phyloP scores from a whole-genome alignment of 1,140 invertebrate species.

The Orius insidiosus region DNA sequence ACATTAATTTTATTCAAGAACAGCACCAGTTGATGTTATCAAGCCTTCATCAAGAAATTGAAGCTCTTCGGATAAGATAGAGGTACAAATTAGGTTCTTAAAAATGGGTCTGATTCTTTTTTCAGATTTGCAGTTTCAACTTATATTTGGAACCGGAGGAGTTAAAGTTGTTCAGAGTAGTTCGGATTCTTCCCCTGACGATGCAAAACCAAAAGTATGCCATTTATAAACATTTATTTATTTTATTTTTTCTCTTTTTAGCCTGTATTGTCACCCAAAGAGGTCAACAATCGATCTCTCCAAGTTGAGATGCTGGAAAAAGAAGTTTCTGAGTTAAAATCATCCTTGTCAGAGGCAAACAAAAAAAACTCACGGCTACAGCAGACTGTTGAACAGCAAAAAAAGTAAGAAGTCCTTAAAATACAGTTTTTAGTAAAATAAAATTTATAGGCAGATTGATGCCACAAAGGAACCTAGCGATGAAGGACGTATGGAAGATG shows the following conservation, averaged over 20 bases:
- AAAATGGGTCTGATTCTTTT: conserved; percentile 15
- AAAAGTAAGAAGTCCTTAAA: conserved; percentile 36
- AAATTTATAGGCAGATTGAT: conserved; percentile 16
- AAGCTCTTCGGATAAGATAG: conserved; percentile 44
- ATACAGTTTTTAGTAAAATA: no score
- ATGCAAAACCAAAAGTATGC: conserved; percentile 20
- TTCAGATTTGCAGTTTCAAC: conserved; percentile 54
- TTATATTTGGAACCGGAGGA: conserved; percentile 47
- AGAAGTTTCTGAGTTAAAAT: conserved; percentile 36
- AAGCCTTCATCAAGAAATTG: conserved; percentile 51
- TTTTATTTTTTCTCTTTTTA: conserved; percentile 17
- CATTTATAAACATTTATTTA: no score
- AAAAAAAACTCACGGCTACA: conserved; percentile 34
- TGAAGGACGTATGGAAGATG: conserved; percentile 35
- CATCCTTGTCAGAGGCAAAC: conserved; percentile 34
- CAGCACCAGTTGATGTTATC: conserved; percentile 48
- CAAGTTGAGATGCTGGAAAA: conserved; percentile 41
- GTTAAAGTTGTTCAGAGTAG: conserved; percentile 26
- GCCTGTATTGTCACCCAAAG: conserved; percentile 31
- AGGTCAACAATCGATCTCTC: conserved; percentile 34
- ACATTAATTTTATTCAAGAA: conserved; percentile 52
- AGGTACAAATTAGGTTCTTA: conserved; percentile 29
- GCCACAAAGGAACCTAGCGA: conserved; percentile 16
- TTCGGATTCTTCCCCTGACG: conserved; percentile 38
- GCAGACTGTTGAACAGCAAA: conserved; percentile 38